Evolutionary conservation across 2,797 vertebrate species (phyloP).

Genomic region (Clarias fuscus): DNA sequence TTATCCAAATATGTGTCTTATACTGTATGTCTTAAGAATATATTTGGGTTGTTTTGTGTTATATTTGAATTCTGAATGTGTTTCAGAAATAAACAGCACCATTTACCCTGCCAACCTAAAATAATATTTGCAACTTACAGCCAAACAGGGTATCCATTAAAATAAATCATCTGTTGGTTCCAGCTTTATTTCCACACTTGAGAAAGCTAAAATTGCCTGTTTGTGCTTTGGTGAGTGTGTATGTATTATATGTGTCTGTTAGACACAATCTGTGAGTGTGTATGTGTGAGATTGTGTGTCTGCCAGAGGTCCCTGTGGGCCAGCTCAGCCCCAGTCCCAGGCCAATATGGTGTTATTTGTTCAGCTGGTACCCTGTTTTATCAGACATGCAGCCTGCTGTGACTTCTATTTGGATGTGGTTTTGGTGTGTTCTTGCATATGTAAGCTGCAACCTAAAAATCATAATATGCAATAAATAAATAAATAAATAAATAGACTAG

Average conservation of each 20-base stretch:
- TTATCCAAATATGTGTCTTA: background rate
- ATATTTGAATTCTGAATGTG: background rate
- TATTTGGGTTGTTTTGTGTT: background rate
- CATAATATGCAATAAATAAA: constrained; percentile 22
- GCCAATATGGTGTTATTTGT: constrained; percentile 41
- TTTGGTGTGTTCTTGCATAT: background rate
- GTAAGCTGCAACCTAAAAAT: constrained; percentile 13
- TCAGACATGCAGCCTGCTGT: constrained; percentile 32
- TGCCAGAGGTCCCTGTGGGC: constrained; percentile 29
- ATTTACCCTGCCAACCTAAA: background rate
- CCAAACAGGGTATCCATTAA: background rate
- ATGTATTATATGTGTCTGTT: constrained; percentile 6
- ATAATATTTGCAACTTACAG: background rate
- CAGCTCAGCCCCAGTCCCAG: constrained; percentile 40
- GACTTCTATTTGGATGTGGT: constrained; percentile 29
- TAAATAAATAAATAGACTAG: background rate
- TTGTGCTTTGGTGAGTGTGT: constrained; percentile 8
- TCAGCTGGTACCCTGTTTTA: constrained; percentile 39
- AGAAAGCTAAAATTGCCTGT: constrained; percentile 15
- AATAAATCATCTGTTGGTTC: constrained; percentile 22
- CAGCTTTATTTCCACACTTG: constrained; percentile 24
- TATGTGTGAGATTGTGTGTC: constrained; percentile 18
- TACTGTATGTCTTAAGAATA: background rate
- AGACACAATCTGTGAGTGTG: constrained; percentile 18
- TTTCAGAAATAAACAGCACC: background rate